phyloP scores from a whole-genome alignment of 2,113 vertebrate species.

The Paramisgurnus dabryanus region DNA sequence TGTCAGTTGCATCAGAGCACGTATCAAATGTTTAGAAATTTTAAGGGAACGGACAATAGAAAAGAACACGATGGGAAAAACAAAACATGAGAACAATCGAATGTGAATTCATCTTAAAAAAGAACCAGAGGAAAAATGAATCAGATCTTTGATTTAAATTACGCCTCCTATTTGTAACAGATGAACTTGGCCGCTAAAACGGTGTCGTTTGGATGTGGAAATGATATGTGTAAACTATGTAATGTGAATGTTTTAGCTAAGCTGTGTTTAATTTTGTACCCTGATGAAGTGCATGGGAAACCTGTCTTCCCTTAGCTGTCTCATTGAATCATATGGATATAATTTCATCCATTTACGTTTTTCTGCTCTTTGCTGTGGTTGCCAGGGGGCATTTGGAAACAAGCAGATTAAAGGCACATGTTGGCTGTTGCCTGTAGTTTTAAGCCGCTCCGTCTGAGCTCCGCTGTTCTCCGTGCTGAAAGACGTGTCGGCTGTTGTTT shows the following conservation, averaged over 20 bases:
- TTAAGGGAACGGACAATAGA: neutral
- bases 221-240: slow-evolving; percentile 86
- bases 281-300: slow-evolving; percentile 81
- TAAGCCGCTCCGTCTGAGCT: slow-evolving; percentile 59
- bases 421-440: slow-evolving; percentile 75
- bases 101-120: slow-evolving; percentile 57
- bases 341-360: slow-evolving; percentile 83
- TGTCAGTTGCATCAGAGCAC: slow-evolving; percentile 52
- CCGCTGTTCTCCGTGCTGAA: slow-evolving; percentile 72
- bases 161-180: slow-evolving; percentile 61
- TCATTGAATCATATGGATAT: slow-evolving; percentile 86
- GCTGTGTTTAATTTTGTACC: slow-evolving; percentile 82
- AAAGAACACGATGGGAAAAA: slow-evolving; percentile 19
- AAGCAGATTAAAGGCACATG: slow-evolving; percentile 81
- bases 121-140: slow-evolving; percentile 5
- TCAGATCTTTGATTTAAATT: slow-evolving; percentile 62
- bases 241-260: slow-evolving; percentile 80
- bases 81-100: slow-evolving; percentile 34
- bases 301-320: slow-evolving; percentile 81
- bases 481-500: slow-evolving; percentile 82
- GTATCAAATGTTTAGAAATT: slow-evolving; percentile 55
- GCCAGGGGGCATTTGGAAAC: slow-evolving; percentile 82
- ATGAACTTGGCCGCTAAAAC: slow-evolving; percentile 68
- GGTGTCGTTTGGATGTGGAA: slow-evolving; percentile 75
- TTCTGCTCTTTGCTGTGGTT: slow-evolving; percentile 81